These are phyloP conservation scores for Charadrius vociferus DNA, from an alignment of 2,113 vertebrate species.

Conservation along the genomic window DNA sequence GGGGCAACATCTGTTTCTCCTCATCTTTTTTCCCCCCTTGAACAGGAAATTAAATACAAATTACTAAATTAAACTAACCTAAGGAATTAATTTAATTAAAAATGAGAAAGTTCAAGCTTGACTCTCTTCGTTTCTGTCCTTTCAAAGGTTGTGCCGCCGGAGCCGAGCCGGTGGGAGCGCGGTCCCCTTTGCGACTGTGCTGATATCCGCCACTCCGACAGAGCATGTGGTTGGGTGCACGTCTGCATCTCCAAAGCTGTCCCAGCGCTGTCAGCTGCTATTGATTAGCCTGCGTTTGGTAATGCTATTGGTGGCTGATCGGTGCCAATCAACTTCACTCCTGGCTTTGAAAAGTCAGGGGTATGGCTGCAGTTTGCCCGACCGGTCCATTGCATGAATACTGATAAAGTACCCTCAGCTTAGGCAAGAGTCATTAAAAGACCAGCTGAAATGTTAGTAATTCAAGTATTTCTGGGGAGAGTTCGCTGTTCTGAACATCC, in stretches of 20 bases:
- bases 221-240: background rate
- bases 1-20: slow-evolving; percentile 31
- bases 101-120: background rate
- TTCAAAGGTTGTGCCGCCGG: accelerated
- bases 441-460: background rate
- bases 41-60: slow-evolving; percentile 38
- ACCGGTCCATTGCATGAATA: accelerated
- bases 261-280: background rate
- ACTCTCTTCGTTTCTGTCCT: background rate
- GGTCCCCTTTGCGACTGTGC: accelerated
- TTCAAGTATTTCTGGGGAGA: background rate
- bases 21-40: background rate
- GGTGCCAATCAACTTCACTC: background rate
- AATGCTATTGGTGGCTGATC: background rate
- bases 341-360: background rate
- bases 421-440: background rate
- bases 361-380: accelerated
- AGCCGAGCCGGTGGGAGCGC: accelerated
- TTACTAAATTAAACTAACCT: background rate
- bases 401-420: background rate
- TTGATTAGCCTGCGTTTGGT: background rate
- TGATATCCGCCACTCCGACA: accelerated
- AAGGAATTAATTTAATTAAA: background rate
- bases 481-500: background rate
- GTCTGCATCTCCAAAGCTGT: background rate